A percentile compares a stretch with the other conserved stretches of the same genome.
Conservation (phyloP, 1,140 invertebrate genomes). For the Drosophila erecta region DNA sequence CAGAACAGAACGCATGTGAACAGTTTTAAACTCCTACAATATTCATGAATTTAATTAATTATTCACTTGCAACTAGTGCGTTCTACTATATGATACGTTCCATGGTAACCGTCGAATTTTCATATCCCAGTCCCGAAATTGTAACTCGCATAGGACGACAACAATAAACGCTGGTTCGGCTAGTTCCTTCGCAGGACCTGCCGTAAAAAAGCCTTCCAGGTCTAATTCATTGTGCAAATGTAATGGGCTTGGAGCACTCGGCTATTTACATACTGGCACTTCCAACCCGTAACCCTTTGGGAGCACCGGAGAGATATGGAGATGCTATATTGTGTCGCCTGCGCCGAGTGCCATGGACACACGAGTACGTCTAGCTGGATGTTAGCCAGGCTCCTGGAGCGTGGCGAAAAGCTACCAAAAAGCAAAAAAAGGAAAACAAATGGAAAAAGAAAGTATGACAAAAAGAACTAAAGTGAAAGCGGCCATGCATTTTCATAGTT, state of each 20-base stretch:
- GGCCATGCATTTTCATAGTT: slow-evolving; percentile 64
- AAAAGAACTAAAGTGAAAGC: slow-evolving; percentile 34
- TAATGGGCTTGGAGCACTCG: slow-evolving; percentile 46
- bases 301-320: slow-evolving; percentile 4
- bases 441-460: neutral
- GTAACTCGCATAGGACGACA: slow-evolving; percentile 5
- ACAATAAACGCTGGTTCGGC: slow-evolving; percentile 30
- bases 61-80: too few species aligned
- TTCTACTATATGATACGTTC: too few species aligned
- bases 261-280: slow-evolving; percentile 36
- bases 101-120: neutral
- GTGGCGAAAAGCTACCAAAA: slow-evolving; percentile 21
- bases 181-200: neutral
- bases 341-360: slow-evolving; percentile 23
- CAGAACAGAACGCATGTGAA: too few species aligned
- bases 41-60: too few species aligned
- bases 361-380: slow-evolving; percentile 45
- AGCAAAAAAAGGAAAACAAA: neutral
- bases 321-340: slow-evolving; percentile 46
- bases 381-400: slow-evolving; percentile 46
- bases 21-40: too few species aligned
- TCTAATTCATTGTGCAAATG: slow-evolving; percentile 51
- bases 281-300: neutral
- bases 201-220: slow-evolving; percentile 14
- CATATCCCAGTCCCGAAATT: neutral